These are phyloP conservation scores for Shargacucullia verbasci DNA, from an alignment of 2,888 invertebrate species.

Conservation along the genomic window DNA sequence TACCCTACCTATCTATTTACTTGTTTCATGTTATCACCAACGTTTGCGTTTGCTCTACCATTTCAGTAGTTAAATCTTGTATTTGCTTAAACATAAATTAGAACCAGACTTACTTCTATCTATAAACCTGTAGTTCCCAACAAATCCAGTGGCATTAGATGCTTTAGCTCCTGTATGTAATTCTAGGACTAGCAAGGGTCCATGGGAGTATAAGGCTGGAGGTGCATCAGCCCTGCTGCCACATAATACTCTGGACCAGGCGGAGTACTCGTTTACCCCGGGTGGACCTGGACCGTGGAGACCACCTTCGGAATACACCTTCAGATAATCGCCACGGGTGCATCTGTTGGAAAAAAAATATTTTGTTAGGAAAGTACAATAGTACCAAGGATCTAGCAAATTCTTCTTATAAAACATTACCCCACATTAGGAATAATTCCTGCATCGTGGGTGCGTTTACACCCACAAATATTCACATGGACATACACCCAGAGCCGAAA, in stretches of 20 bases:
- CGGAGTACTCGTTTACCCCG: constrained; percentile 93
- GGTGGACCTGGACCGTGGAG: constrained; percentile 91
- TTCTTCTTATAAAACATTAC: too few relatives aligned
- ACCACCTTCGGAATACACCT: constrained; percentile 93
- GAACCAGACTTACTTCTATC: constrained; percentile 91
- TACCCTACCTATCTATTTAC: too few relatives aligned
- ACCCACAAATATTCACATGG: too few relatives aligned
- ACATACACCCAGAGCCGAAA: too few relatives aligned
- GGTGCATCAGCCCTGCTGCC: constrained; percentile 92
- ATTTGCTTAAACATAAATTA: neutral
- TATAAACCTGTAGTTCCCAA: constrained; percentile 93
- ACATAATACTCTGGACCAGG: constrained; percentile 93
- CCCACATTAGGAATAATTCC: too few relatives aligned
- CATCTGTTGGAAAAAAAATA: constrained; percentile 88
- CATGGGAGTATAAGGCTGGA: constrained; percentile 92
- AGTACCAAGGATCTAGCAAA: too few relatives aligned
- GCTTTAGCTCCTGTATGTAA: constrained; percentile 90
- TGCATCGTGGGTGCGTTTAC: too few relatives aligned
- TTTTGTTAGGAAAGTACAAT: too few relatives aligned
- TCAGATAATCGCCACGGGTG: constrained; percentile 92
- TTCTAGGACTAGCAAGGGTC: constrained; percentile 92
- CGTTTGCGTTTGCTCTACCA: too few relatives aligned
- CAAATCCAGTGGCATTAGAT: constrained; percentile 91
- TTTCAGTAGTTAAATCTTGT: too few relatives aligned
- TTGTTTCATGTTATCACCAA: too few relatives aligned